Evolutionary conservation across 2,888 invertebrate genomes (phyloP).

Genomic region (Seladonia tumulorum): DNA sequence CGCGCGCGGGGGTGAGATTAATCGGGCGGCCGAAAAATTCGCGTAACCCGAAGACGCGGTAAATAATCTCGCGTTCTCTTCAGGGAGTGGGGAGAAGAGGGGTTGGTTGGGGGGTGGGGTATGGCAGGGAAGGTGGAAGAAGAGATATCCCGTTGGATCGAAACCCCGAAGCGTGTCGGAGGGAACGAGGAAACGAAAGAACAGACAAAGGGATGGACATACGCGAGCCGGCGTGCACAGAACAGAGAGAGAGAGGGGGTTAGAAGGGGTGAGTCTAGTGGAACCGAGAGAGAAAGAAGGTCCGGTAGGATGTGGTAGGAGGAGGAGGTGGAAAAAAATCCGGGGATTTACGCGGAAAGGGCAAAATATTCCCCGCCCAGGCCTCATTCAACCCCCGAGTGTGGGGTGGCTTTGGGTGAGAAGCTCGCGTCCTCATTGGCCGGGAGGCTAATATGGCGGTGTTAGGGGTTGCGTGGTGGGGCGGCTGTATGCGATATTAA

Average conservation of each 20-base stretch:
- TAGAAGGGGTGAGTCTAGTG: neutral
- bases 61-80: constrained; percentile 40
- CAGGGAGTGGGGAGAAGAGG: too few relatives aligned
- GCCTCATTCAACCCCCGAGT: constrained; percentile 81
- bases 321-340: constrained; percentile 73
- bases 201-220: constrained; percentile 39
- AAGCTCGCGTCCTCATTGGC: constrained; percentile 84
- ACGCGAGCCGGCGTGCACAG: neutral
- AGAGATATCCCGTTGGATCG: constrained; percentile 53
- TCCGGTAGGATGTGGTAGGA: constrained; percentile 50
- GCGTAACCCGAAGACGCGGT: constrained; percentile 56
- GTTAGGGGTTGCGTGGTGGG: constrained; percentile 78
- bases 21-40: constrained; percentile 65
- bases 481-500: constrained; percentile 80
- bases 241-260: neutral
- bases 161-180: constrained; percentile 29
- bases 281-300: constrained; percentile 15
- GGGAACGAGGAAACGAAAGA: constrained; percentile 25
- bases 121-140: constrained; percentile 12
- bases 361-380: constrained; percentile 83
- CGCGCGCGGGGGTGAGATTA: constrained; percentile 46
- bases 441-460: constrained; percentile 84
- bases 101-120: too few relatives aligned
- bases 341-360: constrained; percentile 80
- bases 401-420: constrained; percentile 80